Evolutionary conservation across 2,113 vertebrate species (phyloP).

Genomic region (Kryptolebias marmoratus): DNA sequence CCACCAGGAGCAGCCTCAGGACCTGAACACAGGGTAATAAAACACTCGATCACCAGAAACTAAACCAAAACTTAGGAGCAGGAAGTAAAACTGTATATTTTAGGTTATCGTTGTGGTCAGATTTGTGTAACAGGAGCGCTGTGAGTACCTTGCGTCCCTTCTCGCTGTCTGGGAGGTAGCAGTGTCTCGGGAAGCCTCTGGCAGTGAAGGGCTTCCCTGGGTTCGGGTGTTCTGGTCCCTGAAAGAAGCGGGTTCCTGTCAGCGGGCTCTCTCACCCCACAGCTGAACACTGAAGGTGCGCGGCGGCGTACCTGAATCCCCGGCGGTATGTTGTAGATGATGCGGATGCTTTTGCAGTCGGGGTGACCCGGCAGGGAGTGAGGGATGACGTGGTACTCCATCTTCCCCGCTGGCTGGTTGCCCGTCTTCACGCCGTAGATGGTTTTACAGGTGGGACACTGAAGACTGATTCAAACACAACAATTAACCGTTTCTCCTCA

Average conservation of each 20-base stretch:
- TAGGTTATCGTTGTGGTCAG: no score
- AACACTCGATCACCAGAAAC: not conserved
- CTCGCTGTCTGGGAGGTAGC: slow-evolving; percentile 96
- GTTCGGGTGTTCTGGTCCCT: slow-evolving; percentile 94
- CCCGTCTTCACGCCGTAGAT: slow-evolving; percentile 97
- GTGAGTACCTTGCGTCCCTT: slow-evolving; percentile 89
- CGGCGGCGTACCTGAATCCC: slow-evolving; percentile 88
- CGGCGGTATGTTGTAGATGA: slow-evolving; percentile 95
- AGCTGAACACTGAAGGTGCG: no score
- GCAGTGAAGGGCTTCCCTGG: slow-evolving; percentile 93
- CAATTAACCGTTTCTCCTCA: not conserved
- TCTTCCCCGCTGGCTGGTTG: slow-evolving; percentile 95
- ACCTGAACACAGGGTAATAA: slow-evolving; percentile 75
- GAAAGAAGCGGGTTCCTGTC: slow-evolving; percentile 4
- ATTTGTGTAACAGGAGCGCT: not conserved
- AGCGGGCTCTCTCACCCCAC: not conserved
- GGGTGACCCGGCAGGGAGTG: slow-evolving; percentile 92
- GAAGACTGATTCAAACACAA: slow-evolving; percentile 78
- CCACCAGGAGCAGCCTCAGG: slow-evolving; percentile 89
- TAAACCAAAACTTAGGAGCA: not conserved
- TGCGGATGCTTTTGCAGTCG: slow-evolving; percentile 92
- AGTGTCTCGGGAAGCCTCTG: slow-evolving; percentile 93
- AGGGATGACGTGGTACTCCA: slow-evolving; percentile 97
- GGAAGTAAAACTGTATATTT: no score
- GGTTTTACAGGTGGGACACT: slow-evolving; percentile 97